Evolutionary conservation across 1,140 invertebrate species (phyloP).

Genomic region (Myzus persicae): DNA sequence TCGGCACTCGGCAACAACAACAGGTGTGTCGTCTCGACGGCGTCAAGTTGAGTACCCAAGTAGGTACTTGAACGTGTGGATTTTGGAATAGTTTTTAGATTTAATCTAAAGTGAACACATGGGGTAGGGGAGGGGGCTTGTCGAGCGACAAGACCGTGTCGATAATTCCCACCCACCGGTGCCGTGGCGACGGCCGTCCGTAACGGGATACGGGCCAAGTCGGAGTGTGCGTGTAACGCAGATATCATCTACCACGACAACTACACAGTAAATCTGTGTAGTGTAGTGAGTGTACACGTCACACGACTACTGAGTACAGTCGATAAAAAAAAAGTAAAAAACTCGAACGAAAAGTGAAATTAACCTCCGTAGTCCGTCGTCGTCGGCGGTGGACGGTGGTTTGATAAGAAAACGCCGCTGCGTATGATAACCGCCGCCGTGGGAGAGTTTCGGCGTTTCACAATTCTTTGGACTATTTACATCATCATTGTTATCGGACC

Average conservation of each 20-base stretch:
- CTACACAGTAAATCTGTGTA: background rate
- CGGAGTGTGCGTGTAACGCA: background rate
- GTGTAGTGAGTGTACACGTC: background rate
- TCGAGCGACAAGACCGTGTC: background rate
- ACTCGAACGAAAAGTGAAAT: background rate
- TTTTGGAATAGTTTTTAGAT: slow-evolving; percentile 4
- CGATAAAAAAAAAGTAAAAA: background rate
- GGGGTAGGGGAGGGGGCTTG: background rate
- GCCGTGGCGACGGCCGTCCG: background rate
- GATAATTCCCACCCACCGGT: background rate
- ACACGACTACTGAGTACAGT: background rate
- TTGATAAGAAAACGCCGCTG: slow-evolving; percentile 20
- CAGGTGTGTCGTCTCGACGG: background rate
- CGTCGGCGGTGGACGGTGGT: background rate
- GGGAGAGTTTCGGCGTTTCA: slow-evolving; percentile 9
- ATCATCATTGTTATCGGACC: slow-evolving; percentile 36
- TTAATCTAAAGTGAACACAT: background rate
- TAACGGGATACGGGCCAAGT: background rate
- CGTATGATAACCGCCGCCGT: background rate
- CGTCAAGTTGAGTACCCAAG: background rate
- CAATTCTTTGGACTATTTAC: slow-evolving; percentile 12
- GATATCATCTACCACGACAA: background rate
- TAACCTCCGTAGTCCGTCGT: background rate
- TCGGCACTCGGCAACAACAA: background rate
- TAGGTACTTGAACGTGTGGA: background rate